A percentile compares a stretch with the other conserved stretches of the same genome.
phyloP scores from a whole-genome alignment of 2,113 vertebrate species.

The Perccottus glenii region DNA sequence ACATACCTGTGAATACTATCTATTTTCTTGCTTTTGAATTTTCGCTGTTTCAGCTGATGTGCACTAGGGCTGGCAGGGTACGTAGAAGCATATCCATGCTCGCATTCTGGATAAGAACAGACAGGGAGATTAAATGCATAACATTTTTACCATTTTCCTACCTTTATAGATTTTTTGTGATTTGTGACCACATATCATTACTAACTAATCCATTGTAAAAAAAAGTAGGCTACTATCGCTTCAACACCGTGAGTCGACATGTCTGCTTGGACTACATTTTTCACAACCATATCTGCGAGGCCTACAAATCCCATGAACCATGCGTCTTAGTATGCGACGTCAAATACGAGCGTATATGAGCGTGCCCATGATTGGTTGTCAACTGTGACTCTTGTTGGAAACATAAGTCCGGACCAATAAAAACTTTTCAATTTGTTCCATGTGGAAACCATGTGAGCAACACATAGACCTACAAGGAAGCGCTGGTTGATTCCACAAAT shows the following conservation, averaged over 20 bases:
- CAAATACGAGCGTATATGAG: slow-evolving; percentile 32
- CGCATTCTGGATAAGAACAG: slow-evolving; percentile 82
- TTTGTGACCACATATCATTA: slow-evolving; percentile 3
- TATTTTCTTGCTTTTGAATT: slow-evolving; percentile 86
- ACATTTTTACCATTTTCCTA: slow-evolving; percentile 2
- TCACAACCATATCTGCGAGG: not conserved
- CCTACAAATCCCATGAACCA: slow-evolving; percentile 71
- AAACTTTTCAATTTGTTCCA: slow-evolving; percentile 83
- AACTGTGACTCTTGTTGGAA: slow-evolving; percentile 27
- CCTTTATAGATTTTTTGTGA: not conserved
- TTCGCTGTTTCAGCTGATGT: slow-evolving; percentile 85
- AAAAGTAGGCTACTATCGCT: no score
- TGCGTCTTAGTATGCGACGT: slow-evolving; percentile 81
- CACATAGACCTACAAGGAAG: slow-evolving; percentile 80
- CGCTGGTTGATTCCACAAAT: slow-evolving; percentile 37
- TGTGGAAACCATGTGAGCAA: slow-evolving; percentile 91
- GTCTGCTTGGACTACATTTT: not conserved
- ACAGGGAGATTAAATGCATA: slow-evolving; percentile 11
- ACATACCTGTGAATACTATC: slow-evolving; percentile 78
- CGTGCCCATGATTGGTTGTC: slow-evolving; percentile 73
- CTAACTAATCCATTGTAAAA: no score
- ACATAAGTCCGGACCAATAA: slow-evolving; percentile 77
- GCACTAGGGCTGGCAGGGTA: slow-evolving; percentile 83
- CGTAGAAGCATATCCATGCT: slow-evolving; percentile 92
- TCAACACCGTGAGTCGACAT: not conserved